Percentiles rank a stretch among this genome's conserved stretches.
phyloP scores from a whole-genome alignment of 2,113 vertebrate genomes.

The Hepsetus odoe region DNA sequence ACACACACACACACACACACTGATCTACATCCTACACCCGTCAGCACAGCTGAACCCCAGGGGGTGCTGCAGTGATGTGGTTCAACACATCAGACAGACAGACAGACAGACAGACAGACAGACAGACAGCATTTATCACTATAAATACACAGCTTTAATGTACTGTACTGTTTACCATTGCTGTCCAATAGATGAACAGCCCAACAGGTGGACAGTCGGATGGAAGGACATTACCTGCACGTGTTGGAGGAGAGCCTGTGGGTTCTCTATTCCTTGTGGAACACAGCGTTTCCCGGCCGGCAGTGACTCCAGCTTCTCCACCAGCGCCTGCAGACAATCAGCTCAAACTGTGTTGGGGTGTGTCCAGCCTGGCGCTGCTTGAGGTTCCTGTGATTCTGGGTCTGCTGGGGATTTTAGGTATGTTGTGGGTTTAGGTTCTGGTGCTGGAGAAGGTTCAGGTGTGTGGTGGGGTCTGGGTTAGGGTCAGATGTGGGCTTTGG shows the following conservation, averaged over 20 bases:
- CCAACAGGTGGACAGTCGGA: neutral
- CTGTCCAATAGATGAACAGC: too few relatives aligned
- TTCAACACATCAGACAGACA: too few relatives aligned
- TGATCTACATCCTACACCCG: too few relatives aligned
- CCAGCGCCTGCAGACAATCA: constrained; percentile 87
- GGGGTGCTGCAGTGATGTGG: too few relatives aligned
- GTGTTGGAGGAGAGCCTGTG: constrained; percentile 88
- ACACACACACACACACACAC: too few relatives aligned
- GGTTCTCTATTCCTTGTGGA: constrained; percentile 89
- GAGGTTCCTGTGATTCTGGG: neutral
- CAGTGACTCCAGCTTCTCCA: constrained; percentile 94
- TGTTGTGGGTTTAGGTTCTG: constrained; percentile 61
- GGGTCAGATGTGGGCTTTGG: constrained; percentile 60
- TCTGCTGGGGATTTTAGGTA: constrained; percentile 70
- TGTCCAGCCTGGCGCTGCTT: constrained; percentile 82
- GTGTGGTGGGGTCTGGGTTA: constrained; percentile 73
- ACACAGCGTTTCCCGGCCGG: constrained; percentile 93
- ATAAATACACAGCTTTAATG: too few relatives aligned
- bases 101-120: too few relatives aligned
- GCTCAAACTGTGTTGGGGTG: constrained; percentile 93
- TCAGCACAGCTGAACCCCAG: too few relatives aligned
- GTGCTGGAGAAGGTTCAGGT: constrained; percentile 35
- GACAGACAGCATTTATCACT: too few relatives aligned
- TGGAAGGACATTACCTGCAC: constrained; percentile 82
- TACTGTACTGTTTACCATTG: too few relatives aligned